These are phyloP conservation scores for Gymnarchus niloticus DNA, from an alignment of 2,113 vertebrate species.

Conservation along the genomic window DNA sequence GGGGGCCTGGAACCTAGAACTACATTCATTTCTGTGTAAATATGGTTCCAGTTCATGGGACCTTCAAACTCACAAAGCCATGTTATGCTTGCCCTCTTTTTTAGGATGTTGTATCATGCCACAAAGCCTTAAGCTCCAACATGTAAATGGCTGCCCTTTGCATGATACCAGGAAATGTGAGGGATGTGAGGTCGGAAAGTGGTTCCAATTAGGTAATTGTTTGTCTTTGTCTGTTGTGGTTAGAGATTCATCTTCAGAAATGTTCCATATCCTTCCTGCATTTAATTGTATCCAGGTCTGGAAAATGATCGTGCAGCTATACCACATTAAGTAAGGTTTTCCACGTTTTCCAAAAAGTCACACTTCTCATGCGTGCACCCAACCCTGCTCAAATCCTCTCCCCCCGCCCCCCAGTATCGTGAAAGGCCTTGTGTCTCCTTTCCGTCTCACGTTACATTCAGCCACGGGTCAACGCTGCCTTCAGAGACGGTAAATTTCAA, in stretches of 20 bases:
- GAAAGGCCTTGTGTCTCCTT: neutral
- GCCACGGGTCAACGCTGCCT: neutral
- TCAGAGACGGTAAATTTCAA: neutral
- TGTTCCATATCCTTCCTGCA: slow-evolving; percentile 67
- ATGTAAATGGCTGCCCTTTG: slow-evolving; percentile 61
- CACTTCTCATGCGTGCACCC: neutral
- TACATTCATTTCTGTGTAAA: neutral
- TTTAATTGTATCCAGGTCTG: slow-evolving; percentile 63
- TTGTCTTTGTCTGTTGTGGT: slow-evolving; percentile 69
- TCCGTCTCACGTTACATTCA: neutral
- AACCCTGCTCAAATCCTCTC: neutral
- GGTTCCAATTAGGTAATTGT: slow-evolving; percentile 66
- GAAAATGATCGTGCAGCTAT: slow-evolving; percentile 42
- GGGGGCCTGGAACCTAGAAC: too few species aligned
- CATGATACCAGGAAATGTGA: slow-evolving; percentile 67
- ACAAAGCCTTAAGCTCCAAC: slow-evolving; percentile 54
- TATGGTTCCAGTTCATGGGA: neutral
- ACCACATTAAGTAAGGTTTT: neutral
- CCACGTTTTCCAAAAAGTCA: slow-evolving; percentile 4
- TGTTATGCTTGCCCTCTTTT: neutral
- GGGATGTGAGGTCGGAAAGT: slow-evolving; percentile 68
- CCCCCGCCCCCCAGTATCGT: neutral
- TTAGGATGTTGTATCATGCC: slow-evolving; percentile 27
- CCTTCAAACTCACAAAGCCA: neutral
- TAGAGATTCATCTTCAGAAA: slow-evolving; percentile 64